phyloP scores from a whole-genome alignment of 1,140 invertebrate genomes.

The Drosophila lini region DNA sequence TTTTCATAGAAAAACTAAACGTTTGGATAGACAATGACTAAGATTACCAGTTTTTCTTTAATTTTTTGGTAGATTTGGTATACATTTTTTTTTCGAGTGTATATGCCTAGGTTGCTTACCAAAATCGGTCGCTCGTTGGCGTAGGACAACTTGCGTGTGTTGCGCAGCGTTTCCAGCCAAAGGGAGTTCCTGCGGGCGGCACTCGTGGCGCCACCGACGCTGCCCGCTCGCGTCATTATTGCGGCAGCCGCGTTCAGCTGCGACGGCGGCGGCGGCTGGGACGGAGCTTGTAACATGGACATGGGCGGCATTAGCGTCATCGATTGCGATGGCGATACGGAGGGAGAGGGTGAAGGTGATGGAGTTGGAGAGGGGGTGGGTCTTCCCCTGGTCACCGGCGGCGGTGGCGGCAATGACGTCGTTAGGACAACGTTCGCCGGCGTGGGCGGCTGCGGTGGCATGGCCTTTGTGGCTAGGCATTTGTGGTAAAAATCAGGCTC shows the following conservation, averaged over 20 bases:
- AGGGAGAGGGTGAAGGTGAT: slow-evolving; percentile 11
- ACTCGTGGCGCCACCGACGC: slow-evolving; percentile 61
- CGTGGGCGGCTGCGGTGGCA: slow-evolving; percentile 8
- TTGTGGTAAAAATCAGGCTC: slow-evolving; percentile 43
- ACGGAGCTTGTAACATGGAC: slow-evolving; percentile 16
- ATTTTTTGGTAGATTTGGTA: not conserved
- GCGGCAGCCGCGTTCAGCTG: slow-evolving; percentile 19
- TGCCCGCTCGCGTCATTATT: slow-evolving; percentile 64
- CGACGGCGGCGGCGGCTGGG: slow-evolving; percentile 5
- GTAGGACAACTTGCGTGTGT: slow-evolving; percentile 72
- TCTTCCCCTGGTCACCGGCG: not conserved
- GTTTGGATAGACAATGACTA: too few species aligned
- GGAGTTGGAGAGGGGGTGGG: not conserved
- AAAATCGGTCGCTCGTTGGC: slow-evolving; percentile 67
- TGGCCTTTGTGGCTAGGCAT: slow-evolving; percentile 28
- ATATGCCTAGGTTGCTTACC: slow-evolving; percentile 45
- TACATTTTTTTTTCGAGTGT: not conserved
- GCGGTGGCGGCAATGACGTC: slow-evolving; percentile 32
- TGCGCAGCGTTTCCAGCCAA: slow-evolving; percentile 71
- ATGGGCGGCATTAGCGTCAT: slow-evolving; percentile 17
- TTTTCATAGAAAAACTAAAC: too few species aligned
- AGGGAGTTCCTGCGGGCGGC: slow-evolving; percentile 70
- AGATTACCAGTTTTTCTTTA: not conserved
- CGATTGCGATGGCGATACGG: slow-evolving; percentile 22
- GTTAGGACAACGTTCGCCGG: slow-evolving; percentile 28